phyloP scores from a whole-genome alignment of 1,140 invertebrate genomes.

The Antheraea pernyi region DNA sequence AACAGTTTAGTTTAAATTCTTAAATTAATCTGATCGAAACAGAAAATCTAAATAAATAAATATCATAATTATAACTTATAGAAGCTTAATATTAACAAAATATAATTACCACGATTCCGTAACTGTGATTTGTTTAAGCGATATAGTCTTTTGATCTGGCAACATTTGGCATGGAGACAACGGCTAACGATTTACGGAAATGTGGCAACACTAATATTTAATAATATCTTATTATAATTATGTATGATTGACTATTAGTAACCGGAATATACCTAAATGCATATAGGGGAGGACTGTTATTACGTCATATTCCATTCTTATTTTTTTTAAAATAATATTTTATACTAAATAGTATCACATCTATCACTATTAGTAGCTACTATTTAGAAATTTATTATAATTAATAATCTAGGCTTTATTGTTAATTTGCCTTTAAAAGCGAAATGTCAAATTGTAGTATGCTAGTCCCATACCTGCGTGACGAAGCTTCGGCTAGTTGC shows the following conservation, averaged over 20 bases:
- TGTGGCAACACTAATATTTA: slow-evolving; percentile 38
- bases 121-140: slow-evolving; percentile 15
- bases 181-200: slow-evolving; percentile 38
- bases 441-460: too few species aligned
- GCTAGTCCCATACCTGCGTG: too few species aligned
- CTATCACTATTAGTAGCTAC: slow-evolving; percentile 60
- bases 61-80: slow-evolving; percentile 31
- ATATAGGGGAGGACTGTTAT: slow-evolving; percentile 42
- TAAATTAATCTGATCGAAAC: slow-evolving; percentile 13
- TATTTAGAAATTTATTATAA: slow-evolving; percentile 25
- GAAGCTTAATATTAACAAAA: slow-evolving; percentile 44
- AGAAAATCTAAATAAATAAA: slow-evolving; percentile 35
- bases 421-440: not conserved
- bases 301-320: slow-evolving; percentile 46
- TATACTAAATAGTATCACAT: slow-evolving; percentile 61
- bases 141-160: slow-evolving; percentile 30
- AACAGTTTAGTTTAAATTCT: slow-evolving; percentile 22
- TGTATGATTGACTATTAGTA: slow-evolving; percentile 47
- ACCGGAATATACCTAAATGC: slow-evolving; percentile 61
- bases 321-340: slow-evolving; percentile 44
- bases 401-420: slow-evolving; percentile 22
- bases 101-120: slow-evolving; percentile 42
- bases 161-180: slow-evolving; percentile 39
- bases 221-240: slow-evolving; percentile 41
- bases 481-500: too few species aligned